A percentile compares a stretch with the other conserved stretches of the same genome.
These are phyloP conservation scores for Dione vanillae DNA, from an alignment of 2,888 invertebrate species.

Conservation along the genomic window DNA sequence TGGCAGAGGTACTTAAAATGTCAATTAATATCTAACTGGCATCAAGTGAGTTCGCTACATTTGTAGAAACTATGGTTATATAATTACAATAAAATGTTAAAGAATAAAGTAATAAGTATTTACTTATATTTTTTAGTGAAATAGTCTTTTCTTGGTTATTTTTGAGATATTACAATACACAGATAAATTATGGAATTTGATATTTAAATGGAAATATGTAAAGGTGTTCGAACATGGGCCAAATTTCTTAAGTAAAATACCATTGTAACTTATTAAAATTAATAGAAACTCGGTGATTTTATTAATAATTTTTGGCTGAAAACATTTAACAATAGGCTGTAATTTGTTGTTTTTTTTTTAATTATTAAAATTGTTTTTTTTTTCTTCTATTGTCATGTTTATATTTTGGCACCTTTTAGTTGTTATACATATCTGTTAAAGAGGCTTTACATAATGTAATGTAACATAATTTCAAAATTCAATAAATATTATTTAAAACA, in stretches of 20 bases:
- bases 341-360: background rate
- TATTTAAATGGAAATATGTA: background rate
- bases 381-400: background rate
- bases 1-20: background rate
- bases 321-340: background rate
- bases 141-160: background rate
- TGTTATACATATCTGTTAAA: background rate
- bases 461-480: conserved; percentile 21
- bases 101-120: background rate
- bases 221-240: background rate
- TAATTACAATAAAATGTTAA: background rate
- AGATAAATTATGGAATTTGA: background rate
- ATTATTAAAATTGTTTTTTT: background rate
- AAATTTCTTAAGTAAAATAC: background rate
- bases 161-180: background rate
- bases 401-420: conserved; percentile 1
- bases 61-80: background rate
- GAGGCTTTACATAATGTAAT: conserved; percentile 19
- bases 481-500: conserved; percentile 17
- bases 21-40: background rate
- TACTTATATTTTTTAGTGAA: background rate
- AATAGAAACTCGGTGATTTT: background rate
- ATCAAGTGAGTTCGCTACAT: background rate
- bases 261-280: too few relatives aligned
- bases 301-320: background rate